phyloP scores from a whole-genome alignment of 2,888 invertebrate genomes.

The Candidula unifasciata region DNA sequence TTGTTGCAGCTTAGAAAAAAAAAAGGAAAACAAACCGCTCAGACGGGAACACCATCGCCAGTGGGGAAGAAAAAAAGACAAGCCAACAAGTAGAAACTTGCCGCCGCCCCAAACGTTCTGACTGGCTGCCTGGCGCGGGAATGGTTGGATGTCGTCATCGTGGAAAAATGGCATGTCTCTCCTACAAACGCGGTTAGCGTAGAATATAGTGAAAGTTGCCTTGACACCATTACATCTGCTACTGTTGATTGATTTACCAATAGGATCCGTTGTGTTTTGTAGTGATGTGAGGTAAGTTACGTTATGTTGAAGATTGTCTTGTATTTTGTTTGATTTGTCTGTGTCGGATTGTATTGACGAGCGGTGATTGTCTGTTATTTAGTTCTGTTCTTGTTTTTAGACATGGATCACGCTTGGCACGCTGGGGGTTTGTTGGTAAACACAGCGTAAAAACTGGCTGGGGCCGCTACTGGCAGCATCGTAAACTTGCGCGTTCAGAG shows the following conservation, averaged over 20 bases:
- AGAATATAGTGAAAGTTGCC: conserved; percentile 31
- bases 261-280: neutral
- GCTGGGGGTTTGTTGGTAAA: conserved; percentile 23
- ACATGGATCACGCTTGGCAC: neutral
- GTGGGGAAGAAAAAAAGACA: neutral
- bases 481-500: neutral
- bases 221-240: conserved; percentile 10
- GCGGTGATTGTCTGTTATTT: neutral
- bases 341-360: neutral
- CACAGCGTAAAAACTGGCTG: conserved; percentile 5
- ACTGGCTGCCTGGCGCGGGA: conserved; percentile 37
- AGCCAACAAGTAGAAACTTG: conserved; percentile 35
- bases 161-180: conserved; percentile 26
- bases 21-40: too few species aligned
- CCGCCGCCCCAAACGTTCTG: conserved; percentile 32
- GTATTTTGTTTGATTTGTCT: neutral
- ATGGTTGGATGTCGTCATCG: conserved; percentile 41
- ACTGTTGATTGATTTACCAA: conserved; percentile 16
- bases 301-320: too few species aligned
- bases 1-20: too few species aligned
- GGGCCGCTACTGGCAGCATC: neutral
- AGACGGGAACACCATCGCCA: too few species aligned
- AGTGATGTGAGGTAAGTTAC: neutral
- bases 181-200: conserved; percentile 14
- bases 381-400: too few species aligned